Conservation (phyloP, 1,140 invertebrate genomes). For the Brachionus rubens region DNA sequence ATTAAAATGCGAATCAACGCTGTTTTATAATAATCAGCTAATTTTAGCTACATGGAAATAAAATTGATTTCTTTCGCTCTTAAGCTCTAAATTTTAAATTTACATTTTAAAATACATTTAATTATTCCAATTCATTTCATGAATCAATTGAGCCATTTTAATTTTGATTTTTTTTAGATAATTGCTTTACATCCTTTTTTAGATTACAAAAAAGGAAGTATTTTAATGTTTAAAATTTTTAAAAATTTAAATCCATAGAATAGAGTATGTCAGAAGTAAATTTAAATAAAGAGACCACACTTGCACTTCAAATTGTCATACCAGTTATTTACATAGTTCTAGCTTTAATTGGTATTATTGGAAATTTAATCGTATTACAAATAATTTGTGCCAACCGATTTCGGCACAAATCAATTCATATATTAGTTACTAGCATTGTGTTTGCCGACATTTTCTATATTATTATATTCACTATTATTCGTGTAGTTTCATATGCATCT, state of each 20-base stretch:
- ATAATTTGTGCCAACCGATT: constrained; percentile 44
- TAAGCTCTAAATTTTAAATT: too few species aligned
- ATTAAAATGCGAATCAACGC: too few species aligned
- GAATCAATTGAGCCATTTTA: too few species aligned
- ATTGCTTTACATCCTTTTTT: too few species aligned
- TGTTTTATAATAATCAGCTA: too few species aligned
- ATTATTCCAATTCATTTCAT: too few species aligned
- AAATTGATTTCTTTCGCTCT: too few species aligned
- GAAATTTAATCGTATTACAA: constrained; percentile 35
- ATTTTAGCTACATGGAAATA: too few species aligned
- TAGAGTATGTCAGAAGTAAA: background rate
- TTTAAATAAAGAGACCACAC: background rate
- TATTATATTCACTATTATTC: constrained; percentile 34
- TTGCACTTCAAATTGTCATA: constrained; percentile 16
- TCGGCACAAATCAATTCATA: constrained; percentile 45
- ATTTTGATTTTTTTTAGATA: too few species aligned
- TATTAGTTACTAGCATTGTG: background rate
- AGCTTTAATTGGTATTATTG: background rate
- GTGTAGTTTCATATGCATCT: constrained; percentile 22
- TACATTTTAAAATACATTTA: too few species aligned
- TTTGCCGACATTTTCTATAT: constrained; percentile 11
- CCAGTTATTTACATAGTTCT: constrained; percentile 17
- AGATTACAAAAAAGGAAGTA: background rate
- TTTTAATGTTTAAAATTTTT: background rate
- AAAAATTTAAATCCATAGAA: background rate